Evolutionary conservation across 1,140 invertebrate species (phyloP).

Genomic region (Diabrotica virgifera): DNA sequence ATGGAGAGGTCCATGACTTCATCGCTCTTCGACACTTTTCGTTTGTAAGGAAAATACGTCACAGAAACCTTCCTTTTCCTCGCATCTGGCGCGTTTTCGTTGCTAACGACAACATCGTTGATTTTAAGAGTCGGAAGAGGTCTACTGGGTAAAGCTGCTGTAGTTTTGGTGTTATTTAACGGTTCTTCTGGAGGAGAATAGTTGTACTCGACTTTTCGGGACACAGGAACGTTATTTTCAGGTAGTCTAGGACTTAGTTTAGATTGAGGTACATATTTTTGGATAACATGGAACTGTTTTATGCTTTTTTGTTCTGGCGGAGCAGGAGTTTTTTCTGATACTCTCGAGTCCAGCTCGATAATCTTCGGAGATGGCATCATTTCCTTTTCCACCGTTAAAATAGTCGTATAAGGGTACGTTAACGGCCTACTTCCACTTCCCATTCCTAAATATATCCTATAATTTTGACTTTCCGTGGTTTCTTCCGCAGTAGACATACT

Average conservation of each 20-base stretch:
- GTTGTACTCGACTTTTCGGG: not conserved
- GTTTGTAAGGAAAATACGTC: constrained; percentile 23
- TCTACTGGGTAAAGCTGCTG: constrained; percentile 15
- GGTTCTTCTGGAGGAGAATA: constrained; percentile 3
- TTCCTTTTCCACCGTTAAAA: constrained; percentile 12
- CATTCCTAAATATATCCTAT: constrained; percentile 37
- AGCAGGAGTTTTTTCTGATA: constrained; percentile 12
- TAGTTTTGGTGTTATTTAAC: constrained; percentile 14
- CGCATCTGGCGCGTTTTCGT: constrained; percentile 24
- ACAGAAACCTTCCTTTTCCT: constrained; percentile 35
- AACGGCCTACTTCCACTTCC: constrained; percentile 38
- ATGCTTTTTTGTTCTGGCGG: constrained; percentile 32
- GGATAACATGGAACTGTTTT: constrained; percentile 39
- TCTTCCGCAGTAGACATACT: constrained; percentile 11
- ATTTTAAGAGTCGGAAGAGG: constrained; percentile 34
- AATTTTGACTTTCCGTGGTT: constrained; percentile 24
- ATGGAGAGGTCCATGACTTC: constrained; percentile 43
- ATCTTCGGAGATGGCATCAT: constrained; percentile 10
- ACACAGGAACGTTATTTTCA: not conserved
- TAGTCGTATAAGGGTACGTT: constrained; percentile 45
- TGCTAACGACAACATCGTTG: constrained; percentile 29
- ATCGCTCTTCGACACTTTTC: constrained; percentile 34
- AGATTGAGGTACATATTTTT: constrained; percentile 30
- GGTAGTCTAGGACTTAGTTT: constrained; percentile 7
- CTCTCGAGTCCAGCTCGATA: constrained; percentile 16